Base-by-base conservation (phyloP, 2,113 vertebrate genomes). In the Cichladusa arquata region DNA sequence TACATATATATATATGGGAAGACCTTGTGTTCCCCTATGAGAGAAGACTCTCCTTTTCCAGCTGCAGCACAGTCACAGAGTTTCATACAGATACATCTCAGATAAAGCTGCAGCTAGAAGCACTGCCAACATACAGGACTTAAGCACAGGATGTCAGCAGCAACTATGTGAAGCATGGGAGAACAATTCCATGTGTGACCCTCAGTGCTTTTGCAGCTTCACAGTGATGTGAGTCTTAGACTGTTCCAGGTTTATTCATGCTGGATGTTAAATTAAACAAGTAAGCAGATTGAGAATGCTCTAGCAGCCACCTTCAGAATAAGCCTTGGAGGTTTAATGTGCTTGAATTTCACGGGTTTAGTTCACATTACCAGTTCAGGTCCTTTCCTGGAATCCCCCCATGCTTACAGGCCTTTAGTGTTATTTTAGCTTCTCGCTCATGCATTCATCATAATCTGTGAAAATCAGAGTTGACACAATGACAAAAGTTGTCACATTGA, bases 401-500 rank as follows among this genome's bases (percentile, higher is more conserved):
- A 3, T 23, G 31, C 72, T 91, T 91, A 95, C 69, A 79, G 91
- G 83, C 9, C 69, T 84, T 86, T 50, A 86, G 66, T 67, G 28
- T 76, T 94, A 86, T 90, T 96, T 92, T 83, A 86, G 79, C 34
- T 92, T 94, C 81, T 93, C 0, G 0, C 40, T 92, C 80, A 61
- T 81, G 79, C 31, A 74, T 96, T 90, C 80, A 78, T 94, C 69
- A 71, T 70, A 81, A 80, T 92, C 82, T 65, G 74, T 57, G 90
- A 96, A 92, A 96, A 92, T 88, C 90, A n/a, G 85, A 90, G 80
- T 36, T 93, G 79, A 95, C 82, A 86, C n/a, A 36, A 93, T 84
- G 85, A 93, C 93, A 67, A 81, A 97, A 92, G 67, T 81, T 80
- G 93, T 88, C 64, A 53, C 57, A 77, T 15, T 81, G 79, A 90